These are phyloP conservation scores for Oreochromis niloticus DNA, from an alignment of 2,113 vertebrate species.

Conservation along the genomic window DNA sequence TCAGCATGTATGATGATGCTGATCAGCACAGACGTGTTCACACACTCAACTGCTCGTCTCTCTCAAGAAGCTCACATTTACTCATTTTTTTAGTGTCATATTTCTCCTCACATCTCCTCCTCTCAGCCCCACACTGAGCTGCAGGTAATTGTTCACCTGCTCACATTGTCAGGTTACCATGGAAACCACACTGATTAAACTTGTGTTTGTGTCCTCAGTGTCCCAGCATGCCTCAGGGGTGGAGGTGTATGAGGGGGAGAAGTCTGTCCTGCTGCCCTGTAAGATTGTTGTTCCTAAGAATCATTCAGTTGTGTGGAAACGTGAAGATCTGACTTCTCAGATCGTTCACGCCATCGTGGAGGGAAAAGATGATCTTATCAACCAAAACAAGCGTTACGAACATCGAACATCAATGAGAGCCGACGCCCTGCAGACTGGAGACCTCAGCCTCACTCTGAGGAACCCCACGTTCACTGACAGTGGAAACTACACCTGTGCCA, in stretches of 20 bases:
- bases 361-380: background rate
- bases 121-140: too few species aligned
- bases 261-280: background rate
- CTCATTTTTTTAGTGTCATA: too few species aligned
- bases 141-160: too few species aligned
- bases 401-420: background rate
- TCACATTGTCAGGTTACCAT: background rate
- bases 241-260: background rate
- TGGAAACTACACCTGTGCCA: rapidly evolving
- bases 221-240: background rate
- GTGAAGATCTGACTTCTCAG: rapidly evolving
- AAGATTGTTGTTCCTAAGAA: rapidly evolving
- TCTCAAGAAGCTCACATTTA: too few species aligned
- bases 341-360: background rate
- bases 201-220: background rate
- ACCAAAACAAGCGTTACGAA: background rate
- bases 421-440: too few species aligned
- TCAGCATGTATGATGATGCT: too few species aligned
- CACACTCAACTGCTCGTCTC: too few species aligned
- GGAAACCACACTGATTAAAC: background rate
- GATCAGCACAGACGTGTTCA: too few species aligned
- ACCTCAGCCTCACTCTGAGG: background rate
- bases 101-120: too few species aligned
- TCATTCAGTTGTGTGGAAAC: rapidly evolving
- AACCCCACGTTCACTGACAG: background rate